phyloP scores from a whole-genome alignment of 1,140 invertebrate genomes.

The Zaprionus lachaisei region DNA sequence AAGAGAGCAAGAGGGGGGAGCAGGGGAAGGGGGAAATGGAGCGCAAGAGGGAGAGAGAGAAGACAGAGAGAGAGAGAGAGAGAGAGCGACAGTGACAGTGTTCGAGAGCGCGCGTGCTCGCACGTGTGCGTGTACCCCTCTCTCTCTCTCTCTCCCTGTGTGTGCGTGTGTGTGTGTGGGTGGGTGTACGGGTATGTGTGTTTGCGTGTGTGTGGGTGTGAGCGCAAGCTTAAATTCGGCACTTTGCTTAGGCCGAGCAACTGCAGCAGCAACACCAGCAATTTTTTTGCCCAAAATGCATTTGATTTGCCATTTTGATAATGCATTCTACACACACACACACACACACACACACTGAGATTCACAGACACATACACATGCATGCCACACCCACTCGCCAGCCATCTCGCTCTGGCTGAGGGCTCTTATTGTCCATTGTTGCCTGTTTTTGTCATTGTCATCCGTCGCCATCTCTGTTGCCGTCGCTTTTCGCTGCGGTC shows the following conservation, averaged over 20 bases:
- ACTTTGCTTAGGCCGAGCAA: conserved; percentile 24
- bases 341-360: conserved; percentile 5
- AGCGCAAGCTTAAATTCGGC: not conserved
- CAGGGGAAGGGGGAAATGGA: conserved; percentile 8
- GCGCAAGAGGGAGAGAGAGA: conserved; percentile 16
- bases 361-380: not conserved
- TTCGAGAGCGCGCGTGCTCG: conserved; percentile 26
- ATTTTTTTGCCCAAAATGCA: conserved; percentile 43
- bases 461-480: conserved; percentile 6
- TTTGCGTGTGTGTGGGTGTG: not conserved
- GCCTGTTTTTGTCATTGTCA: conserved; percentile 19
- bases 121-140: not conserved
- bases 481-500: not conserved
- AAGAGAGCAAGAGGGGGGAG: conserved; percentile 9
- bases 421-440: not conserved
- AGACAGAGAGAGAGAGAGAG: not conserved
- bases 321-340: conserved; percentile 31
- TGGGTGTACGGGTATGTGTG: not conserved
- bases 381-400: conserved; percentile 59
- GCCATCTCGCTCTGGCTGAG: conserved; percentile 46
- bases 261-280: not conserved
- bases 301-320: conserved; percentile 65
- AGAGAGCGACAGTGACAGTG: not conserved
- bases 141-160: not conserved
- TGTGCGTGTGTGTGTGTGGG: not conserved